These are phyloP conservation scores for Mythimna loreyi DNA, from an alignment of 2,888 invertebrate genomes.

Conservation along the genomic window DNA sequence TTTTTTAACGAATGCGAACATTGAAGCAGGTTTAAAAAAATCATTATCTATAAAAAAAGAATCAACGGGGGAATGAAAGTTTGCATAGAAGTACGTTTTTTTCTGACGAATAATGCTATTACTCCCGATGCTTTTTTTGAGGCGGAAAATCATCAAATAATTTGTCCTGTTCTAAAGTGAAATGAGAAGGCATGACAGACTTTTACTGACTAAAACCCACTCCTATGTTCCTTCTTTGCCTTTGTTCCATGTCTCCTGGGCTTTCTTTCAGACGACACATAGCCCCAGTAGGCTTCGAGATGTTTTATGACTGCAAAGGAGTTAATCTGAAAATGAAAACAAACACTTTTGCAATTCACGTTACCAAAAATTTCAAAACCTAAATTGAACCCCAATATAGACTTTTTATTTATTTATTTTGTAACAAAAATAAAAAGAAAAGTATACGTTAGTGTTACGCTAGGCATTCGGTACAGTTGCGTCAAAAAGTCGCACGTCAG, in stretches of 20 bases:
- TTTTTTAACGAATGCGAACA: background rate
- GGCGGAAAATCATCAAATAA: no score
- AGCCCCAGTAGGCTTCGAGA: no score
- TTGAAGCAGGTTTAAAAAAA: no score
- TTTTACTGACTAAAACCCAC: no score
- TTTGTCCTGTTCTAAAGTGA: no score
- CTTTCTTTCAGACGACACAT: no score
- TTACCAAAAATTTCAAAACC: slow-evolving; percentile 31
- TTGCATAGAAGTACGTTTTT: background rate
- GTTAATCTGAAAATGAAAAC: background rate
- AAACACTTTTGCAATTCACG: slow-evolving; percentile 21
- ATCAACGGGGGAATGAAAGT: background rate
- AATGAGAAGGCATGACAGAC: no score
- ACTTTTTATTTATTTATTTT: slow-evolving; percentile 39
- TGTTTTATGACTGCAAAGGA: no score
- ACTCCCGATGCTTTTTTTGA: no score
- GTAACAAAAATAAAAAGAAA: slow-evolving; percentile 62
- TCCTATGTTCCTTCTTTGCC: no score
- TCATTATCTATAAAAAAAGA: no score
- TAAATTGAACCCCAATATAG: slow-evolving; percentile 31
- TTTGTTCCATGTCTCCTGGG: no score
- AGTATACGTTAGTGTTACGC: slow-evolving; percentile 65
- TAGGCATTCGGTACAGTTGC: slow-evolving; percentile 74
- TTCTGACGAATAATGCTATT: background rate
- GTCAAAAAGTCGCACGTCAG: slow-evolving; percentile 84